Percentiles rank a stretch among this genome's conserved stretches.
Evolutionary conservation across 2,888 invertebrate genomes (phyloP).

Genomic region (Noctua janthe): DNA sequence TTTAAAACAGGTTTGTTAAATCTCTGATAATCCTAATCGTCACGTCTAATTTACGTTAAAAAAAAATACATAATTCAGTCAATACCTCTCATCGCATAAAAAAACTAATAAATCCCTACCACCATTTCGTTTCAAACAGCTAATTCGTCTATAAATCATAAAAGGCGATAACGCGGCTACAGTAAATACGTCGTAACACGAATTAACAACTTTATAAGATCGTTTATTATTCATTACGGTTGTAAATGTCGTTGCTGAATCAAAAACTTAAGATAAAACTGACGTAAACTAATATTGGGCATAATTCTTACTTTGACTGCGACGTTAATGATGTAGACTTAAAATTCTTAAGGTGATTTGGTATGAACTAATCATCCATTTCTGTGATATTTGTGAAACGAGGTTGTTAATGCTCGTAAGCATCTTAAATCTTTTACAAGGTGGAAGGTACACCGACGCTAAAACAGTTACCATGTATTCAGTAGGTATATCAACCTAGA

Average conservation of each 20-base stretch:
- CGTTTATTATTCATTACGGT: slow-evolving; percentile 59
- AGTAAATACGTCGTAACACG: slow-evolving; percentile 48
- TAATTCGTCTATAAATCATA: slow-evolving; percentile 57
- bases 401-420: not conserved
- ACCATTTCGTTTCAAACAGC: slow-evolving; percentile 38
- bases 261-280: slow-evolving; percentile 48
- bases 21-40: not conserved
- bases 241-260: slow-evolving; percentile 48
- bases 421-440: not conserved
- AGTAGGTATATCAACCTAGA: too few species aligned
- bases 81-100: slow-evolving; percentile 23
- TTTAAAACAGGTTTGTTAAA: not conserved
- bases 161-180: slow-evolving; percentile 40
- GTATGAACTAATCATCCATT: not conserved
- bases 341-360: slow-evolving; percentile 48
- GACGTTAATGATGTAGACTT: slow-evolving; percentile 35
- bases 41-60: not conserved
- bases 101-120: slow-evolving; percentile 44
- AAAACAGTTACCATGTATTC: too few species aligned
- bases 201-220: slow-evolving; percentile 56
- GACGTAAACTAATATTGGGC: slow-evolving; percentile 49
- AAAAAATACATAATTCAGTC: not conserved
- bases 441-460: too few species aligned
- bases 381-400: not conserved
- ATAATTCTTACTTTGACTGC: slow-evolving; percentile 56